Base-by-base conservation (phyloP, 2,888 invertebrate species). In the Apodemia zela region DNA sequence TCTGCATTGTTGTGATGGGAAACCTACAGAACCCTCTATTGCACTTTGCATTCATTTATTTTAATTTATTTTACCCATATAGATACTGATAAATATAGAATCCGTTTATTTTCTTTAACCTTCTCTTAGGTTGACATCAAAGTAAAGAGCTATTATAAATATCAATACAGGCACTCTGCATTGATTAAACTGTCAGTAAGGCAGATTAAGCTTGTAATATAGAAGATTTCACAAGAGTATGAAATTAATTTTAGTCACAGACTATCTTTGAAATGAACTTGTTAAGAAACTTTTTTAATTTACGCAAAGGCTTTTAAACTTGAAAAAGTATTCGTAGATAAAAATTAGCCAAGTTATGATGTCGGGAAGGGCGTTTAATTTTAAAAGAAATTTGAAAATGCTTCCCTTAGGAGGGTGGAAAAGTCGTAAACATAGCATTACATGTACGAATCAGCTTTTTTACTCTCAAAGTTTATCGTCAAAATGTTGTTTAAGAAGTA, bases 171-270 rank as follows among this genome's bases (percentile, higher is more conserved):
- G 38, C 38, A 13, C 13, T 38, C 38, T 38, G 5, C 51, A 21
- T 51, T 51, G 51, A 51, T 51, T 51, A 51, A 51, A 21, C 51
- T 51, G 51, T 18, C 51, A 18, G 21, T 51, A 17, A 51, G 18
- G 49, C 49, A 38, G 38, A 42, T 42, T 42, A 42, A 42, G 38
- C 4, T 42, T 42, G 38, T 42, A 42, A 42, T 42, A 42, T 42
- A 38, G 38, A 38, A 42, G 15, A 42, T 25, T 49, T 54, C 15
- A 21, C 21, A 11, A 54, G 21, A 54, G 15, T 21, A 54, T 25
- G 51, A 54, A 54, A 54, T 54, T 54, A 54, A 54, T 54, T 54
- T 54, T 54, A 54, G 51, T 21, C 18, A 13, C 51, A 54, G 51
- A 21, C 25, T 54, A 54, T 54, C 51, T 54, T 54, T 25, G 13